Evolutionary conservation across 2,797 vertebrate genomes (phyloP), one percentile per base, ranked within the genome.

Genomic region (Microcaecilia unicolor): DNA sequence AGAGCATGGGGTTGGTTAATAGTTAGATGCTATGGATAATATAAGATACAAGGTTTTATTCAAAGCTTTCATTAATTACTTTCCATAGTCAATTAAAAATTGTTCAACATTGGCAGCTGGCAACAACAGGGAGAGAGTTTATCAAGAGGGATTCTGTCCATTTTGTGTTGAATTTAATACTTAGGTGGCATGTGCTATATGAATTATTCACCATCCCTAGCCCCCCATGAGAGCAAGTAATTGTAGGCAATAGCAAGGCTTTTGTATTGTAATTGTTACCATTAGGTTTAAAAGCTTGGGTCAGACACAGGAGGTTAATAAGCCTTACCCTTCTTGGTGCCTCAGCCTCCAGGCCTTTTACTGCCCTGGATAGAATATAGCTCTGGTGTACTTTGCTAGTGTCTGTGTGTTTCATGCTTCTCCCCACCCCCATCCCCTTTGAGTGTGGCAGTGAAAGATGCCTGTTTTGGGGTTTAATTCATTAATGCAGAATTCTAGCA

Each of bases 231-330:
- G 41, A 53, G 11, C 27, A 29, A 11, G 10, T 31, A 45, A 51
- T 49, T 53, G 29, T 52, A 33, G 34, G 15, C 31, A 38, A 19
- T 47, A 18, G 25, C 22, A 50, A 40, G 35, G 34, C 26, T 55
- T 37, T 58, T 54, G 29, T 41, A 18, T 32, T 54, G 18, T 63
- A 55, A 37, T 60, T 54, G 41, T 48, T 44, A 35, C 45, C 48
- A 21, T 37, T 63, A 46, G 30, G 47, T 29, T 69, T 41, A 48
- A 34, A 61, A 56, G 28, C 22, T 22, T 30, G 57, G 38, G 48
- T 48, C 30, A 38, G 1, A 2, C 44, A 17, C 19, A 25, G 10
- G 36, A 51, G 26, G 33, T 41, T 39, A 31, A 18, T 15, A 37
- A 48, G 27, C 22, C 29, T 26, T 34, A 23, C 32, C 26, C 28